Evolutionary conservation across 2,797 vertebrate species (phyloP).

Genomic region (Sardinella longiceps): DNA sequence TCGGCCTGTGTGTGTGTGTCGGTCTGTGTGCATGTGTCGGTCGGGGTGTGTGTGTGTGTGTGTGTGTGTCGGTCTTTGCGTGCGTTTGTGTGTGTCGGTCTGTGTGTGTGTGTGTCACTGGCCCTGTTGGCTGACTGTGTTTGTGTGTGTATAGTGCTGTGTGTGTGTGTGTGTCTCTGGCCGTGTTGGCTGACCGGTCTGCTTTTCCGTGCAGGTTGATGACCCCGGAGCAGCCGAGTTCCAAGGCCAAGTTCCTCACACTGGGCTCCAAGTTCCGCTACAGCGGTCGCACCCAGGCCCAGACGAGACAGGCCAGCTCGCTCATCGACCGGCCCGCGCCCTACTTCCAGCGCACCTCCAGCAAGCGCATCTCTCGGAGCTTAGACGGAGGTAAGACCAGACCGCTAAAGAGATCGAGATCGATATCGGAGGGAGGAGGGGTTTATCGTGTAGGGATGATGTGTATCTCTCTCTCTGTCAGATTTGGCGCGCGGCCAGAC

Average conservation of each 20-base stretch:
- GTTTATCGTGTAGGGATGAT: not conserved
- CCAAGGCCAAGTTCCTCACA: constrained; percentile 91
- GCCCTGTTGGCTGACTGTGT: not conserved
- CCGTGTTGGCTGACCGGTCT: not conserved
- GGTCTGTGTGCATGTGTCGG: not conserved
- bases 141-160: not conserved
- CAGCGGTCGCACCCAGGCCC: constrained; percentile 93
- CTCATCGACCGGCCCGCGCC: constrained; percentile 94
- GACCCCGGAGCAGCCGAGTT: constrained; percentile 88
- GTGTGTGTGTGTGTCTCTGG: no score
- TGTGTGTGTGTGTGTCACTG: constrained; percentile 8
- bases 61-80: not conserved
- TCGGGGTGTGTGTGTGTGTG: not conserved
- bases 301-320: constrained; percentile 88
- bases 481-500: not conserved
- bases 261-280: constrained; percentile 98
- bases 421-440: no score
- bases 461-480: not conserved
- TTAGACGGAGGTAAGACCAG: constrained; percentile 91
- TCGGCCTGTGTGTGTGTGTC: not conserved
- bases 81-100: not conserved
- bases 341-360: constrained; percentile 88
- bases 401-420: not conserved
- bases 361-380: constrained; percentile 91
- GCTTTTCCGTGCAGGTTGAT: constrained; percentile 76